Base-by-base conservation (phyloP, 2,113 vertebrate species). In the Prunella himalayana region DNA sequence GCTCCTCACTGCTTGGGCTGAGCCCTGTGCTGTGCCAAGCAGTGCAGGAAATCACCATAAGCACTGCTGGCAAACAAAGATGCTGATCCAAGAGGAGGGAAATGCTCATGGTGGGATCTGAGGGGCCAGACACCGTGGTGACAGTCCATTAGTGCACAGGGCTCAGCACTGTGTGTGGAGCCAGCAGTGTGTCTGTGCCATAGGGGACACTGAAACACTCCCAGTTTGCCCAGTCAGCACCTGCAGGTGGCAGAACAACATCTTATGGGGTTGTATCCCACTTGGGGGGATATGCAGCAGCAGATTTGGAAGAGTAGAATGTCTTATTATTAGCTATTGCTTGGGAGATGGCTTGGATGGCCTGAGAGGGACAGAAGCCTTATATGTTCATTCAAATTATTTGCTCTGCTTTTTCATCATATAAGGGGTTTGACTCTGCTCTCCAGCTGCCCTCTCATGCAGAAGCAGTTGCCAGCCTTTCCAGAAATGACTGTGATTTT, bases 1-100 rank as follows among this genome's bases (percentile, higher is more conserved):
- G 31, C 8, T 53, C 13, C 50, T 5, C 9, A 33, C 19, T 0
- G 5, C 49, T 45, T 1, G 0, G 28, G 20, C 56, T 78, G 69
- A 61, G 35, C 39, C 31, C 37, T 68, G 61, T 10, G 45, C 70
- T 57, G 45, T 73, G 65, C 49, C 25, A 31, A 37, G 57, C 6
- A 28, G 18, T 27, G 53, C 72, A 53, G 68, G 19, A 61, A 37
- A 63, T 18, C 30, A 4, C 41, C 20, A 31, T 28, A 17, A 49
- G 45, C 50, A 23, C 22, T 11, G 2, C 76, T 86, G 68, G 28
- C 39, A 51, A 65, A 44, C 42, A 21, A n/a, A 81, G 56, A 23
- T 70, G 65, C 73, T 66, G 23, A n/a, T 42, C 33, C 49, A 56
- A 51, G 73, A 51, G 77, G 18, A 70, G 23, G 10, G 24, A 28